Evolutionary conservation across 2,888 invertebrate genomes (phyloP), one percentile per base, ranked within the genome.

Genomic region (Azorinus chamasolen): DNA sequence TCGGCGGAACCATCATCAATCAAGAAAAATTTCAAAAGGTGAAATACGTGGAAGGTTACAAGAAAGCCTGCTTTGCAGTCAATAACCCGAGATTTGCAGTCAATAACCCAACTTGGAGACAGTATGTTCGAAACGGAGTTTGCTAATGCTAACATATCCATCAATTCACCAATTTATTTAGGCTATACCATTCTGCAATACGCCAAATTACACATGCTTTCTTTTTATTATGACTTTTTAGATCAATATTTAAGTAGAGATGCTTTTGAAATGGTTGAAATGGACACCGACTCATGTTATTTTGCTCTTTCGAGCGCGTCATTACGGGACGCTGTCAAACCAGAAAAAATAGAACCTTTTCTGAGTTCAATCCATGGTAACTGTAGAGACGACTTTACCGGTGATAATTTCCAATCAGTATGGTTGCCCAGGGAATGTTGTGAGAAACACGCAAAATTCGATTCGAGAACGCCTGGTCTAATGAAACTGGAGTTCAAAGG

Each of bases 161-260:
- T 77, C 16, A 45, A 79, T 37, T 24, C 78, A 2, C 81, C 86
- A 0, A 51, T 72, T 0, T 79, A 86, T 22, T 32, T 83, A 10
- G 79, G 78, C 0, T 83, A 65, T 51, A 73, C 79, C 27, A 79
- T 84, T 5, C 69, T 82, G 41, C 75, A 84, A 37, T 83, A 62
- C 61, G 85, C 83, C 0, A 87, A 83, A 64, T 48, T 84, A 41
- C 68, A 65, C 20, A 71, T 83, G 64, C 61, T 83, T 1, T 41
- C 62, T 43, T 84, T 83, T 55, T 68, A 77, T 37, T 83, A 69
- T 46, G 79, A 82, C 48, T 79, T 66, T 32, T n/a, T 80, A 48
- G 69, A 75, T n/a, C 66, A 50, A 39, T 76, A 27, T 45, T 37
- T 85, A 5, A 66, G 66, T 5, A 46, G 79, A 24, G n/a, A 32